These are phyloP conservation scores for Rhinolophus sinicus DNA, from an alignment of 2,113 vertebrate genomes.

Conservation along the genomic window DNA sequence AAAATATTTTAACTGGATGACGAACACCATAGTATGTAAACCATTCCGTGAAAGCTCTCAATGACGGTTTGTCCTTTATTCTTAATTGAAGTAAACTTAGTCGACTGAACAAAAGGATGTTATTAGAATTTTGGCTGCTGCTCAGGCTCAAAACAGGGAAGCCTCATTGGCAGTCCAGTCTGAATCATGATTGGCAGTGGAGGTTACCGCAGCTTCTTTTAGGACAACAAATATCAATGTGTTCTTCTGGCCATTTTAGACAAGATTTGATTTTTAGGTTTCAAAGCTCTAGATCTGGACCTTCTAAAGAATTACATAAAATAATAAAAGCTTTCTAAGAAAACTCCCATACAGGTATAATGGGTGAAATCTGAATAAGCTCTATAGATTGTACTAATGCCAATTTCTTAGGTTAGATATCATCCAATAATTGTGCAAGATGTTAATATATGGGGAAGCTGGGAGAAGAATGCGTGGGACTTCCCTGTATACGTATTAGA, in stretches of 20 bases:
- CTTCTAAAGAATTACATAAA: background rate
- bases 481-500: background rate
- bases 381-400: background rate
- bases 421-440: background rate
- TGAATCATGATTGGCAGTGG: background rate
- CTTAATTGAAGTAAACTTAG: background rate
- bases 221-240: background rate
- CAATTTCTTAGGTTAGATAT: background rate
- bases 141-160: background rate
- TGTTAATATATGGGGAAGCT: background rate
- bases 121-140: background rate
- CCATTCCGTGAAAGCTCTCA: background rate
- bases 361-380: background rate
- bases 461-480: background rate
- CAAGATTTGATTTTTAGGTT: background rate
- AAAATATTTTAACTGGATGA: conserved; percentile 4
- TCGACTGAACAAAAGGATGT: background rate
- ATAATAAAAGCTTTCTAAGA: background rate
- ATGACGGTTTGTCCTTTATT: background rate
- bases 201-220: background rate
- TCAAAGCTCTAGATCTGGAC: conserved; percentile 26
- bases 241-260: background rate
- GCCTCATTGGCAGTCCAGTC: background rate
- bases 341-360: background rate
- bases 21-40: background rate